Base-by-base conservation (phyloP, 2,797 vertebrate species). In the Eulemur albifrons region DNA sequence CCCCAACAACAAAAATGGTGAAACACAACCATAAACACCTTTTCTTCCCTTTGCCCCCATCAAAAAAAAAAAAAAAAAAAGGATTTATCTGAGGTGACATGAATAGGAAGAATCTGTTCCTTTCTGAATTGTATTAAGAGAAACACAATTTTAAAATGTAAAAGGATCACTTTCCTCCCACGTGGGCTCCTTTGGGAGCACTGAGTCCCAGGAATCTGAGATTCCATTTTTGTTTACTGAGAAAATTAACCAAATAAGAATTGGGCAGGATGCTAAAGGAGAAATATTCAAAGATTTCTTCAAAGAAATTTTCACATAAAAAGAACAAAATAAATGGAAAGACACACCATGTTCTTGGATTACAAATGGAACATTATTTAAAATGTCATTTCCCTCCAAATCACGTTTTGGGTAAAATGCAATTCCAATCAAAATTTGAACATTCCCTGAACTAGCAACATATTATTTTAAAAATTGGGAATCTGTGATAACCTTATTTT, bases 301-400 rank as follows among this genome's bases (percentile, higher is more conserved):
- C 63, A 65, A 65, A 65, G 61, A 65, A 65, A 65, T 65, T n/a
- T 65, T 65, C 32, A 65, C 30, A 65, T 32, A 65, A 65, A 72
- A 83, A 80, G 76, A 59, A 63, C 17, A 75, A 35, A 90, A 59
- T 92, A 97, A 81, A 52, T 73, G 38, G 59, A 90, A 96, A 90
- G 38, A n/a, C 40, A 72, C 20, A 92, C 25, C 17, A 72, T 67
- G 25, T 43, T 77, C 45, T 75, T 93, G 52, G 57, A 69, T 96
- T 92, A 93, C 38, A 93, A 81, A 70, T 48, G 14, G n/a, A 86
- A 81, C 15, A 25, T 72, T 89, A 40, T 72, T 89, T 73, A 81
- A 88, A 86, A 54, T 59, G 35, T 32, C 45, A 43, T n/a, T 86
- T 93, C 54, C 81, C 32, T 77, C 52, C 59, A 81, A 43, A 91